Percentiles rank a stretch among this genome's conserved stretches.
These are phyloP conservation scores for Neoniphon sammara DNA, from an alignment of 2,797 vertebrate genomes.

Conservation along the genomic window DNA sequence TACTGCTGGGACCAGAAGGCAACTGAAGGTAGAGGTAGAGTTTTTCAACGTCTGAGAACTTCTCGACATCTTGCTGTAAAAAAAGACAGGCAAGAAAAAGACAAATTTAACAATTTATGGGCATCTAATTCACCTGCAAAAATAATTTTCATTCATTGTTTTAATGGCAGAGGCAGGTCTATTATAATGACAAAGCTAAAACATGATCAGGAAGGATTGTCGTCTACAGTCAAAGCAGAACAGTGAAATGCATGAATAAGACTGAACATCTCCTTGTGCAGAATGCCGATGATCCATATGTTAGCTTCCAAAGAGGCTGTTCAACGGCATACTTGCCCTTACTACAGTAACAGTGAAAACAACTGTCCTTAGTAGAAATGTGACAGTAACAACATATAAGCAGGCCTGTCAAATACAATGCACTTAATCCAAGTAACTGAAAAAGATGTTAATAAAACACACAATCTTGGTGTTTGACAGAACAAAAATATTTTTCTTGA, in stretches of 20 bases:
- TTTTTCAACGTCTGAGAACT: conserved; percentile 99
- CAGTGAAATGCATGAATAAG: not conserved
- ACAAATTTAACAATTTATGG: not conserved
- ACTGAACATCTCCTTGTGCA: no score
- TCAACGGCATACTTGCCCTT: no score
- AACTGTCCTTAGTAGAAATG: no score
- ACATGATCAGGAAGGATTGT: not conserved
- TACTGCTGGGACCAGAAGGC: conserved; percentile 99
- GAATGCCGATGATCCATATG: no score
- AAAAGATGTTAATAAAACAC: no score
- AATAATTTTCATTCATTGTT: not conserved
- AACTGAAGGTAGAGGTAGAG: conserved; percentile 99
- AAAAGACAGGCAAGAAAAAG: conserved; percentile 7
- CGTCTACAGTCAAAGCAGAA: not conserved
- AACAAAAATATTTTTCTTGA: not conserved
- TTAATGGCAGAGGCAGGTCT: not conserved
- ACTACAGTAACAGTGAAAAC: no score
- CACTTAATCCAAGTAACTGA: no score
- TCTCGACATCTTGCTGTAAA: conserved; percentile 99
- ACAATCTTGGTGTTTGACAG: not conserved
- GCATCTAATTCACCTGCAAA: not conserved
- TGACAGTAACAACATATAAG: no score
- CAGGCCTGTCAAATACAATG: no score
- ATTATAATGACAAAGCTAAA: not conserved
- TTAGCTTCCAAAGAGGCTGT: no score